A percentile compares a stretch with the other conserved stretches of the same genome.
These are phyloP conservation scores for Corbicula japonica DNA, from an alignment of 2,888 invertebrate species.

Conservation along the genomic window DNA sequence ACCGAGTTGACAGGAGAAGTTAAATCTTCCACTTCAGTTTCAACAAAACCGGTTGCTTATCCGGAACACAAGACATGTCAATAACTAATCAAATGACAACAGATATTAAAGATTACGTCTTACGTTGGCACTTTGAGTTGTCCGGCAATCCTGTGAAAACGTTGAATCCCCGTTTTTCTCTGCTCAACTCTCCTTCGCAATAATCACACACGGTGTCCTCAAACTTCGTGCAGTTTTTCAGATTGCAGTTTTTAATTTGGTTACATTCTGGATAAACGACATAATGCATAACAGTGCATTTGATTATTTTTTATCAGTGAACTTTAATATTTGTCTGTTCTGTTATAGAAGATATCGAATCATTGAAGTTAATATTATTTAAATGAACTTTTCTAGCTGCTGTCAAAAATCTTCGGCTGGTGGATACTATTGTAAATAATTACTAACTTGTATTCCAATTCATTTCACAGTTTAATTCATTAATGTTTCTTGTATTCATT, in stretches of 20 bases:
- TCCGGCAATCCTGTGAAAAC: constrained; percentile 31
- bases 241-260: constrained; percentile 31
- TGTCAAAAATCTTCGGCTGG: too few species aligned
- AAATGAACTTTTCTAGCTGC: too few species aligned
- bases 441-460: too few species aligned
- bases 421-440: too few species aligned
- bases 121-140: constrained; percentile 25
- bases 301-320: too few species aligned
- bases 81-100: background rate
- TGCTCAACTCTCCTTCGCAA: constrained; percentile 37
- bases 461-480: too few species aligned
- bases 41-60: background rate
- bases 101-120: constrained; percentile 2
- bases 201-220: constrained; percentile 12
- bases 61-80: too few species aligned
- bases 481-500: too few species aligned
- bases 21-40: background rate
- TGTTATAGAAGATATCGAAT: too few species aligned
- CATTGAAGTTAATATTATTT: too few species aligned
- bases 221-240: constrained; percentile 16
- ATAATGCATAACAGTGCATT: too few species aligned
- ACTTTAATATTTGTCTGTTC: too few species aligned
- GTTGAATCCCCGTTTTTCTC: constrained; percentile 25
- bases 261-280: constrained; percentile 33
- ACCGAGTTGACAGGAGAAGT: background rate